Evolutionary conservation across 1,140 invertebrate species (phyloP), one percentile per base, ranked within the genome.

Genomic region (Ceratoteleas bidentatus): DNA sequence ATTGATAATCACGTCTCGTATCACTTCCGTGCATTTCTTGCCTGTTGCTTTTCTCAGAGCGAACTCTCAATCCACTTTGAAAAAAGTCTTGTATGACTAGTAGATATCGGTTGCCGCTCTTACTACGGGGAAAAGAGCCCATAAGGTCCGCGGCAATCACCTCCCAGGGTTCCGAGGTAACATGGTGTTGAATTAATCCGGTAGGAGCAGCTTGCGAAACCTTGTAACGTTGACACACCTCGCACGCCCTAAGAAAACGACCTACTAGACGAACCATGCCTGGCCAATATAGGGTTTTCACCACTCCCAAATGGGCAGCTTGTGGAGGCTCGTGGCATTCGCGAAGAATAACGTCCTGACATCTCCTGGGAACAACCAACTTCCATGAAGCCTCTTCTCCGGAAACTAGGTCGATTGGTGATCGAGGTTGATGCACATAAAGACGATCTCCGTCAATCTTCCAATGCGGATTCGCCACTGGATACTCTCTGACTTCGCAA

Each of bases 401-500:
- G 13, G 72, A 47, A 10, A 60, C 4, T 16, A 52, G 40, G 34
- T 73, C 36, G 8, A 45, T 15, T 33, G n/a, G n/a, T n/a, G n/a
- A 33, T 8, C 5, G 11, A 13, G 16, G 47, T 49, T 49, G 58
- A 43, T 33, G 53, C 10, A 54, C 10, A 40, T 56, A 34, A 56
- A 65, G 6, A 75, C 40, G 0, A 15, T 53, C 32, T 50, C 15
- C 38, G 57, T 65, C 61, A 60, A 75, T 0, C 10, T 16, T 7
- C n/a, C n/a, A n/a, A n/a, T n/a, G n/a, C n/a, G n/a, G n/a, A n/a
- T n/a, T n/a, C n/a, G n/a, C n/a, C n/a, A n/a, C n/a, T n/a, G n/a
- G n/a, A n/a, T n/a, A n/a, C n/a, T n/a, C n/a, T n/a, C n/a, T n/a
- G n/a, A n/a, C n/a, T n/a, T n/a, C n/a, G n/a, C n/a, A n/a, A n/a